Conservation (phyloP, 2,888 invertebrate genomes). For the Drosophila nr. perissopoda region DNA sequence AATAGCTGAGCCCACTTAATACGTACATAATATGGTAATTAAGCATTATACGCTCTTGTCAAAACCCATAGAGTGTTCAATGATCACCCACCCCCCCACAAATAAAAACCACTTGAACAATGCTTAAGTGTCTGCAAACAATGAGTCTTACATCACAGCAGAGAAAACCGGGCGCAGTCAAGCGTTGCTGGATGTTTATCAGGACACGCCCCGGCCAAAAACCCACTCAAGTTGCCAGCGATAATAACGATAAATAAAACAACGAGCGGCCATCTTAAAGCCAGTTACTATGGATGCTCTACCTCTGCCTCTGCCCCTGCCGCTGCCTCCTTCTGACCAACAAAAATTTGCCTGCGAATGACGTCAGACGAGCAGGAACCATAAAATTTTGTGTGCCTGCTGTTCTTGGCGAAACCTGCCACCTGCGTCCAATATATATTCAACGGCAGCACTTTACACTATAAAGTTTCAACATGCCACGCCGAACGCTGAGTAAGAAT, state of each 20-base stretch:
- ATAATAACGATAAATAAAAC: constrained; percentile 67
- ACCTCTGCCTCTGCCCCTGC: not conserved
- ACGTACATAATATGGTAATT: constrained; percentile 29
- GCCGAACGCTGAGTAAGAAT: constrained; percentile 1
- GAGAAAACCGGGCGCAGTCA: constrained; percentile 4
- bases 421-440: constrained; percentile 48
- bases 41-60: constrained; percentile 32
- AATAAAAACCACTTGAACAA: constrained; percentile 30
- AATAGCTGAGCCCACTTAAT: constrained; percentile 23
- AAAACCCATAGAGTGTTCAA: constrained; percentile 6
- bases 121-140: constrained; percentile 55
- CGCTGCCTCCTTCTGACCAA: constrained; percentile 21
- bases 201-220: constrained; percentile 52
- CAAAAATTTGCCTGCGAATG: constrained; percentile 64
- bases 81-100: not conserved
- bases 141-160: constrained; percentile 49
- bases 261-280: constrained; percentile 50
- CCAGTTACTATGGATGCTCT: constrained; percentile 4
- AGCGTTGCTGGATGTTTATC: constrained; percentile 47
- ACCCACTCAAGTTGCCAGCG: constrained; percentile 55
- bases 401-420: constrained; percentile 23
- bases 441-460: constrained; percentile 39
- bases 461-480: constrained; percentile 56
- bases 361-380: constrained; percentile 53
- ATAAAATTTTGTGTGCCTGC: constrained; percentile 27